Evolutionary conservation across 2,797 vertebrate species (phyloP).

Genomic region (Fratercula arctica): DNA sequence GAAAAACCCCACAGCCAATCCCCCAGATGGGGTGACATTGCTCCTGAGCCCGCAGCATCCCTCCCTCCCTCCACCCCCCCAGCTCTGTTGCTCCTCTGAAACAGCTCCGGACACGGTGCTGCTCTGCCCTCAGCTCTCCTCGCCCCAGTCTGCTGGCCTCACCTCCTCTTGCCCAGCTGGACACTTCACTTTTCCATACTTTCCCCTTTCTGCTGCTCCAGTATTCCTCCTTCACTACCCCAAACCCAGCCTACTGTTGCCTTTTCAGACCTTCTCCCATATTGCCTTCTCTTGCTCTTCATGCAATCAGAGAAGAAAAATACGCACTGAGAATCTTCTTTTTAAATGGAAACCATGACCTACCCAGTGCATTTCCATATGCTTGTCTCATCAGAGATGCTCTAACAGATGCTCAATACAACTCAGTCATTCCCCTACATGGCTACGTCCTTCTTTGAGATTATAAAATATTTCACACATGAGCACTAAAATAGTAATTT

Average conservation of each 20-base stretch:
- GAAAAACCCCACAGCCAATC: rapidly evolving
- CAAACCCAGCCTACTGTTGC: not conserved
- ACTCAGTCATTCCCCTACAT: not conserved
- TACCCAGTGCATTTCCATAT: not conserved
- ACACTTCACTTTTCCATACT: not conserved
- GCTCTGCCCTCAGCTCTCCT: too few relatives aligned
- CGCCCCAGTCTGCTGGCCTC: not conserved
- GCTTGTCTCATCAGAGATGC: not conserved
- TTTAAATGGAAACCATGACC: not conserved
- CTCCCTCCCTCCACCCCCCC: too few relatives aligned
- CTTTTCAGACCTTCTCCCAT: not conserved
- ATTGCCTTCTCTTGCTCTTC: not conserved
- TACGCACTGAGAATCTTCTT: not conserved
- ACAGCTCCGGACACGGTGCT: rapidly evolving
- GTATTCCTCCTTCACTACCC: not conserved
- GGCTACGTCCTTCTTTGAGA: not conserved
- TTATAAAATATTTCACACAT: not conserved
- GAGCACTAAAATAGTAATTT: not conserved
- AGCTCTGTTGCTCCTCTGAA: not conserved
- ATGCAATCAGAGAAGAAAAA: not conserved
- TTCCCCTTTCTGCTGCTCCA: not conserved
- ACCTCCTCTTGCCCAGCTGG: too few relatives aligned
- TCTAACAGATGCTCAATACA: not conserved
- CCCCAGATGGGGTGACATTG: rapidly evolving
- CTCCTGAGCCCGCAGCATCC: not conserved